A percentile compares a stretch with the other conserved stretches of the same genome.
Conservation (phyloP, 2,888 invertebrate species). For the Cerceris ruficornis region DNA sequence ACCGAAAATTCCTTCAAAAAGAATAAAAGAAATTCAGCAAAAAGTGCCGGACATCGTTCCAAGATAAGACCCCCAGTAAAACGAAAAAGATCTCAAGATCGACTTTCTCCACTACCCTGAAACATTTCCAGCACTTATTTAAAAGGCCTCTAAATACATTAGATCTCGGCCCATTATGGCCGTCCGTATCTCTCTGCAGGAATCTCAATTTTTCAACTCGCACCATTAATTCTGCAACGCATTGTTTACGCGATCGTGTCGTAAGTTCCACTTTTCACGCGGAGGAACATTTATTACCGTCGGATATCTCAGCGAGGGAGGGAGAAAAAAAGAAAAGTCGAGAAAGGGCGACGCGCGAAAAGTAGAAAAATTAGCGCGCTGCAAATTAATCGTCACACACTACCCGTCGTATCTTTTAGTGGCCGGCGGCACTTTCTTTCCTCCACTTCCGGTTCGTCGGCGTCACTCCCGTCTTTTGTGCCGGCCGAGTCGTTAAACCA, state of each 20-base stretch:
- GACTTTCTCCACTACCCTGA: too few species aligned
- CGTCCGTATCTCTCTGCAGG: neutral
- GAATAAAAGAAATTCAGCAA: too few species aligned
- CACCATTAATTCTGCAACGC: slow-evolving; percentile 4
- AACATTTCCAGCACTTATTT: neutral
- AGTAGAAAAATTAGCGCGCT: slow-evolving; percentile 8
- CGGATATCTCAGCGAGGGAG: neutral
- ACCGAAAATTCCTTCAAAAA: too few species aligned
- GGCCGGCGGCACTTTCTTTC: slow-evolving; percentile 13
- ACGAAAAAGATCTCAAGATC: too few species aligned
- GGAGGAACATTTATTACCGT: slow-evolving; percentile 3
- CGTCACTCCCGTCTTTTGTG: slow-evolving; percentile 36
- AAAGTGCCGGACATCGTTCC: too few species aligned
- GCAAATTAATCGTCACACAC: slow-evolving; percentile 36
- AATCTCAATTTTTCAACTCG: slow-evolving; percentile 4
- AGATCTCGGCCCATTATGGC: neutral
- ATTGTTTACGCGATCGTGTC: neutral
- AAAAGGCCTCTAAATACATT: neutral
- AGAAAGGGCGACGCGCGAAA: neutral
- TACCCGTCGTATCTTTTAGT: slow-evolving; percentile 10
- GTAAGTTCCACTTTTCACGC: neutral
- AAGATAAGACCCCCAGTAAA: too few species aligned
- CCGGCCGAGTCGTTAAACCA: slow-evolving; percentile 47
- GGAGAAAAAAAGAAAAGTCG: neutral
- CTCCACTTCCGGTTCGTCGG: slow-evolving; percentile 35